Base-by-base conservation (phyloP, 2,888 invertebrate species). In the Papilio protenor region DNA sequence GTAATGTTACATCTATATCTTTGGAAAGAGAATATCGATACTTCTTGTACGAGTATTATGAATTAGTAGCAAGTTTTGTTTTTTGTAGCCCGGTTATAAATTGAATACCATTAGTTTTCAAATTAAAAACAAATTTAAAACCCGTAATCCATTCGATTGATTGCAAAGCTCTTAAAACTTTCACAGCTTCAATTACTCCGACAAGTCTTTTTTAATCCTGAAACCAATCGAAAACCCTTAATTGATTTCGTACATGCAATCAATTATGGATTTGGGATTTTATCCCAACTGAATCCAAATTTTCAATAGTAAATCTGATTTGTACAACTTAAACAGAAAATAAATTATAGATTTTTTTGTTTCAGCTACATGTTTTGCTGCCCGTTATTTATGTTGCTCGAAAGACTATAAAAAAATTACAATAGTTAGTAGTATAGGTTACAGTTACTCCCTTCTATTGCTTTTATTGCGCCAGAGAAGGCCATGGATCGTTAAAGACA, bases 211-310 rank as follows among this genome's bases (percentile, higher is more conserved):
- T 75, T 69, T 69, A 74, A 75, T 75, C 69, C 66, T 45, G 75
- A 69, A 75, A 69, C 69, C 75, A 75, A 75, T 75, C 75, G 70
- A 66, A 75, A 75, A 75, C 55, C 69, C 55, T 52, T 75, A 75
- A 75, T 75, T 75, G 75, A 75, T 75, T 75, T 69, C 57, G 52
- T 75, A 18, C 52, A 75, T 52, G 69, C 69, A 75, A 45, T 69
- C 69, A 75, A 75, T 69, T 69, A 69, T 69, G 23, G 69, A 40
- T 75, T 75, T 69, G 64, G 12, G 40, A 55, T 66, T 75, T 69
- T 40, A 45, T 45, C 45, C 66, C 45, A 69, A 45, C 10, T n/a
- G 12, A 45, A n/a, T 21, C 4, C n/a, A 66, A 66, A 69, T 12
- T n/a, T 69, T 69, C 66, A 45, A 40, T 69, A 69, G 66, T 12